phyloP scores from a whole-genome alignment of 1,140 invertebrate species.

The Drosophila littoralis region DNA sequence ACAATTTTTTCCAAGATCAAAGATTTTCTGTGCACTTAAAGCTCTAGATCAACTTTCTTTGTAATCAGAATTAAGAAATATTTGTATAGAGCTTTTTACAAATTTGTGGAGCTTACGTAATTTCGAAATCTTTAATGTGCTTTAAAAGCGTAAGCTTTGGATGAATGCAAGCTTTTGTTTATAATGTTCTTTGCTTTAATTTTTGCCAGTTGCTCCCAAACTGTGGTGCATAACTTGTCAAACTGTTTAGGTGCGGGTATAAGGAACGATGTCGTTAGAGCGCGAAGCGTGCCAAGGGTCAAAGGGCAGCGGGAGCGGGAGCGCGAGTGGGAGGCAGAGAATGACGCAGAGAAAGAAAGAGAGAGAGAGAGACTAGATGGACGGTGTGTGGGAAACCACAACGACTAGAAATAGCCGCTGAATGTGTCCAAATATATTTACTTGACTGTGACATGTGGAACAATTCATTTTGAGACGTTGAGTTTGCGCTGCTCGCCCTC shows the following conservation, averaged over 20 bases:
- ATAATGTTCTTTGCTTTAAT: neutral
- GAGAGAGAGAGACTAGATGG: too few species aligned
- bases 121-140: neutral
- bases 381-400: neutral
- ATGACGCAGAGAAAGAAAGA: neutral
- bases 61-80: too few species aligned
- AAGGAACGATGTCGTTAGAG: conserved; percentile 22
- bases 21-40: too few species aligned
- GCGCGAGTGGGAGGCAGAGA: too few species aligned
- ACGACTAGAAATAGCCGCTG: conserved; percentile 13
- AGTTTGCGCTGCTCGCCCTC: conserved; percentile 2
- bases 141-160: neutral
- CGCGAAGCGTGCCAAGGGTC: conserved; percentile 1
- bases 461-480: conserved; percentile 42
- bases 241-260: neutral
- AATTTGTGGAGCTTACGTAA: neutral
- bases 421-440: conserved; percentile 47
- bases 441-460: conserved; percentile 38
- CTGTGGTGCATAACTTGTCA: neutral
- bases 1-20: too few species aligned
- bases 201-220: neutral
- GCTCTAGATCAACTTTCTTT: too few species aligned
- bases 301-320: neutral
- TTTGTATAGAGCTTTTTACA: too few species aligned
- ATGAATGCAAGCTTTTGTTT: neutral